These are phyloP conservation scores for Criorhina ranunculi DNA, from an alignment of 2,888 invertebrate species.

Conservation along the genomic window DNA sequence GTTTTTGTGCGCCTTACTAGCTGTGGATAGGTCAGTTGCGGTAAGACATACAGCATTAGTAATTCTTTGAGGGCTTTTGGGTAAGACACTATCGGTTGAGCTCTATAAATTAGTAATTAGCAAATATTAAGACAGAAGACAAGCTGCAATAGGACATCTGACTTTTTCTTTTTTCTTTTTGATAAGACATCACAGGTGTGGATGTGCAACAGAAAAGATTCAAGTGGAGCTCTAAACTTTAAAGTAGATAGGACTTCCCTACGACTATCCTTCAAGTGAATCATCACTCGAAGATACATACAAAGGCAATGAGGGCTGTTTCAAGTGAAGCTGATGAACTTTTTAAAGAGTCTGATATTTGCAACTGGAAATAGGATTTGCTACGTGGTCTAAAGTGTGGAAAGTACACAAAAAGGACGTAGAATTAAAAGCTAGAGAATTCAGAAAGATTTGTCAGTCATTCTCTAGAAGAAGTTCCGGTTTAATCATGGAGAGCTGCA, in stretches of 20 bases:
- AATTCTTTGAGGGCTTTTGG: not conserved
- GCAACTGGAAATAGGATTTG: too few species aligned
- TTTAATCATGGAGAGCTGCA: too few species aligned
- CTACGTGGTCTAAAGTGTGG: too few species aligned
- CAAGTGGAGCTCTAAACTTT: not conserved
- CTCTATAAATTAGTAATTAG: not conserved
- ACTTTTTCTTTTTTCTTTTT: not conserved
- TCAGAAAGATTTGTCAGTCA: too few species aligned
- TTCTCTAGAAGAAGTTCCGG: too few species aligned
- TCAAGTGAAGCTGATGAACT: too few species aligned
- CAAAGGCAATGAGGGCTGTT: too few species aligned
- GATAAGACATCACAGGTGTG: conserved; percentile 5
- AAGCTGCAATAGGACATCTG: not conserved
- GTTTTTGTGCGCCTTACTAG: not conserved
- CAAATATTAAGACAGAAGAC: not conserved
- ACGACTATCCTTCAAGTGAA: too few species aligned
- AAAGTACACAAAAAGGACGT: too few species aligned
- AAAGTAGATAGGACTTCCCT: not conserved
- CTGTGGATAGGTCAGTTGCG: conserved; percentile 25
- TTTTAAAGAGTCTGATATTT: too few species aligned
- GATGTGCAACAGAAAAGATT: not conserved
- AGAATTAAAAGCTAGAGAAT: too few species aligned
- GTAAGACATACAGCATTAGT: not conserved
- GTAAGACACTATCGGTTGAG: not conserved
- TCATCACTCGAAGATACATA: too few species aligned